Base-by-base conservation (phyloP, 2,888 invertebrate species). In the Noctua janthina region DNA sequence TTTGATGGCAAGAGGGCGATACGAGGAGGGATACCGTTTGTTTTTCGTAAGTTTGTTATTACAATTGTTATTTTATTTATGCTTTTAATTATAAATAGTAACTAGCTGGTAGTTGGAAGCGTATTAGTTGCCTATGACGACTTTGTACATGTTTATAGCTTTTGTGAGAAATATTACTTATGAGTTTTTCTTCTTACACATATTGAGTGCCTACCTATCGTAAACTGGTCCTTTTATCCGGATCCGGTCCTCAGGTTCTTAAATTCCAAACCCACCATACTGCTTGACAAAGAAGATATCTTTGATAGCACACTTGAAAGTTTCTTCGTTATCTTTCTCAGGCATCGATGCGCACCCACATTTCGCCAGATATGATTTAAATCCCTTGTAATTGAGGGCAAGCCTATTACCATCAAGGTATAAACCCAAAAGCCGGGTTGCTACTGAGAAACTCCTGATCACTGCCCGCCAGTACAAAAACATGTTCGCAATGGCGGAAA, bases 1-100 rank as follows among this genome's bases (percentile, higher is more conserved):
- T 99, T 99, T 97, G 99, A 99, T 97, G 99, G 99, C 89, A 99
- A 99, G 96, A 98, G 99, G 95, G 98, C 99, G 87, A 99, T 99
- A 94, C 97, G 99, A 94, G 99, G 99, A 92, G 99, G 99, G 92
- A 99, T 99, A 95, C 99, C 99, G 85, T 98, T 99, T 96, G 99
- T 99, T 88, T 99, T 99, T 96, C 99, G 99, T 99, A 98, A 99
- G 99, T 98, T 46, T 49, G 43, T 35, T 23, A 68, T 51, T 43
- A 20, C 43, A 43, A 7, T 71, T 51, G 11, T 46, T 46, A 35
- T 76, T 54, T 62, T 81, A 67, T 43, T 5, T 15, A 46, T 49
- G 29, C 11, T 56, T 70, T 49, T 70, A 78, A 83, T 83, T 70
- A 49, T 39, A 70, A 49, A 15, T 74, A 46, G n/a, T 66, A 68